phyloP scores from a whole-genome alignment of 1,140 invertebrate genomes.

The Drosophila pruinosa region DNA sequence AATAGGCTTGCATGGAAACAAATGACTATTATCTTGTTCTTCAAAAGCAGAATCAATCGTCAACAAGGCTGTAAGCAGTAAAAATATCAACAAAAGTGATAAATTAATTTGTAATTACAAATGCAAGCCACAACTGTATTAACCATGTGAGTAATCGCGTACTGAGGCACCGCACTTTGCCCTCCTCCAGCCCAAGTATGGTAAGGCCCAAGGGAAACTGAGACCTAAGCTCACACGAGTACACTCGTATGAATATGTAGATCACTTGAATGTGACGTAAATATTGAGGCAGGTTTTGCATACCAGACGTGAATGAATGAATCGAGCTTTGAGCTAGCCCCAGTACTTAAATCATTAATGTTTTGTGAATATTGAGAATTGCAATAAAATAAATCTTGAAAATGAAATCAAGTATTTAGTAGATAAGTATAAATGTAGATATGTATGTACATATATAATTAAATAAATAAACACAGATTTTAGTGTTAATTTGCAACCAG shows the following conservation, averaged over 20 bases:
- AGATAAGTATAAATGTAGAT: background rate
- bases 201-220: constrained; percentile 13
- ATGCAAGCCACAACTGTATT: background rate
- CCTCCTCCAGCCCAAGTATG: background rate
- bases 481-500: background rate
- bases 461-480: background rate
- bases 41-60: background rate
- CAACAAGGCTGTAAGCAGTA: background rate
- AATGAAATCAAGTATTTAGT: background rate
- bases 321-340: background rate
- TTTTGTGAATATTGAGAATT: background rate
- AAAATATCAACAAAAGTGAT: background rate
- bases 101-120: background rate
- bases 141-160: background rate
- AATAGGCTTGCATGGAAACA: background rate
- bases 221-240: background rate
- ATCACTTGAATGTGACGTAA: constrained; percentile 8
- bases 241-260: background rate
- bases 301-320: constrained; percentile 15
- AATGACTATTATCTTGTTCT: background rate
- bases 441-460: background rate
- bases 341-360: background rate
- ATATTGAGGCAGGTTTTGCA: constrained; percentile 44
- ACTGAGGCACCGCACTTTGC: background rate
- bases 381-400: background rate